phyloP scores from a whole-genome alignment of 2,888 invertebrate genomes.

The Idaea dimidiata region DNA sequence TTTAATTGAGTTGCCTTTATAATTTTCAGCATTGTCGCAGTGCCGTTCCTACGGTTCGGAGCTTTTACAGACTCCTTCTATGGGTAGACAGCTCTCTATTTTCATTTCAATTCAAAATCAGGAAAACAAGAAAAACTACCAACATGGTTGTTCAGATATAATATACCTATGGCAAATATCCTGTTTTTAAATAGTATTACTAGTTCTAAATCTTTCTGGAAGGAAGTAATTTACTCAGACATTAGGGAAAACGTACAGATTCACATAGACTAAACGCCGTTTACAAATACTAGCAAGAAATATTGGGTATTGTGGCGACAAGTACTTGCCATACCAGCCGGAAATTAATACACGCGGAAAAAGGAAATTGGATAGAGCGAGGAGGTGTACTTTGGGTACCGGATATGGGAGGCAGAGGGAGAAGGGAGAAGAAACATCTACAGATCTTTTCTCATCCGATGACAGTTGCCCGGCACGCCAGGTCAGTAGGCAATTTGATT shows the following conservation, averaged over 20 bases:
- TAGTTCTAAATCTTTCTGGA: no score
- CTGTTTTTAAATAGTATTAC: no score
- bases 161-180: no score
- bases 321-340: constrained; percentile 36
- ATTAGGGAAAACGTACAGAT: background rate
- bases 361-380: constrained; percentile 74
- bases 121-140: no score
- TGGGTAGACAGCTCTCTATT: no score
- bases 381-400: constrained; percentile 55
- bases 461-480: constrained; percentile 34
- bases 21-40: no score
- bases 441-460: constrained; percentile 64
- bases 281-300: background rate
- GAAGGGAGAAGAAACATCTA: constrained; percentile 39
- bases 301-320: background rate
- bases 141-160: no score
- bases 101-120: no score
- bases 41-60: no score
- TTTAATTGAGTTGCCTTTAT: no score
- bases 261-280: background rate
- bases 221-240: no score
- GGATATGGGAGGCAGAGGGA: constrained; percentile 56
- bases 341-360: constrained; percentile 76
- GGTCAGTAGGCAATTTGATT: background rate
- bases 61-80: no score